These are phyloP conservation scores for Zaprionus gabonicus DNA, from an alignment of 1,140 invertebrate species.

Conservation along the genomic window DNA sequence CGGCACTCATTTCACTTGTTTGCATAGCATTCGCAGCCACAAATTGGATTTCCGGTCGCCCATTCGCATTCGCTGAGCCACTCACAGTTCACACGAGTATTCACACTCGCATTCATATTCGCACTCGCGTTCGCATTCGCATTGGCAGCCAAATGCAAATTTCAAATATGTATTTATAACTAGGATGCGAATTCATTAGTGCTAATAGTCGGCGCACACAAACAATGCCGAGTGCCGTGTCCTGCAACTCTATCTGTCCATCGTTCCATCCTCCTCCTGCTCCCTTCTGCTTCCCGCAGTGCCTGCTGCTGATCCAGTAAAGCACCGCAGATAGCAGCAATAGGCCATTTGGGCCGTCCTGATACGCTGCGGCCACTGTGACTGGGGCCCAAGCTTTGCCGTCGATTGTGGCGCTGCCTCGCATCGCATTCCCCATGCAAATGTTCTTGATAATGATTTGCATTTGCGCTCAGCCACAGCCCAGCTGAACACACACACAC, in stretches of 20 bases:
- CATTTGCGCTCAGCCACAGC: conserved; percentile 62
- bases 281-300: neutral
- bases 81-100: neutral
- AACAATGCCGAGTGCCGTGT: conserved; percentile 34
- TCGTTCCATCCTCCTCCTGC: neutral
- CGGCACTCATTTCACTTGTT: conserved; percentile 32
- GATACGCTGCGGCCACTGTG: conserved; percentile 33
- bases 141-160: conserved; percentile 47
- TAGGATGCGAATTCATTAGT: conserved; percentile 61
- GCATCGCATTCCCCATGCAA: conserved; percentile 55
- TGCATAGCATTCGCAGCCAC: conserved; percentile 31
- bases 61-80: neutral
- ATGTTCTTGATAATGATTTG: conserved; percentile 78
- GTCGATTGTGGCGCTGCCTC: conserved; percentile 20
- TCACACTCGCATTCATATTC: neutral
- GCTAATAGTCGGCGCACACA: conserved; percentile 51
- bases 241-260: neutral
- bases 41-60: conserved; percentile 45
- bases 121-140: conserved; percentile 4
- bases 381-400: conserved; percentile 12
- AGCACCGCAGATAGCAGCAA: conserved; percentile 46
- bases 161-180: conserved; percentile 76
- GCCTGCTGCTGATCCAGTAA: conserved; percentile 28
- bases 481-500: conserved; percentile 16
- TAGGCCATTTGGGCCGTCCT: conserved; percentile 38